Base-by-base conservation (phyloP, 2,797 vertebrate species). In the Alca torda region DNA sequence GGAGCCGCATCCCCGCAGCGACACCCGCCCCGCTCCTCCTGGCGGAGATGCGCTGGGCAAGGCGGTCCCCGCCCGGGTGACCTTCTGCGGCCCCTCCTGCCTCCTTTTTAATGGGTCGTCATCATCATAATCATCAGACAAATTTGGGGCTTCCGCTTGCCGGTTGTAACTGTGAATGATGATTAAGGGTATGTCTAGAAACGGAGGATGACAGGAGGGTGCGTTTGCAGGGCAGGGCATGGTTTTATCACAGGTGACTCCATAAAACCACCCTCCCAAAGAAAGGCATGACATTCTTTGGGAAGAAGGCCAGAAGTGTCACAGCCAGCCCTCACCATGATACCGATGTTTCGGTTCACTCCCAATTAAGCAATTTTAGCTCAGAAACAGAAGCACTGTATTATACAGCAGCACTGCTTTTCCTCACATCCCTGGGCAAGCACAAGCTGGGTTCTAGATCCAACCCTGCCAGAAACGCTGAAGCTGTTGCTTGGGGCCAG, bases 51-150 rank as follows among this genome's bases (percentile, higher is more conserved):
- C 20, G 9, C 24, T 1, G 45, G 20, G 68, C 68, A 26, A 13
- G 41, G 0, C 21, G 1, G 33, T 3, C 25, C 39, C 43, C 2
- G 30, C 35, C 5, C 3, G 43, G 37, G 54, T 6, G 14, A 2
- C 37, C 10, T 43, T 1, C 64, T 5, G 35, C 75, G 56, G 35
- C 81, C 60, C n/a, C 74, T 60, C 80, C 65, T 10, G 21, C 5
- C 70, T 57, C 46, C 65, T 39, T 24, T 10, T 30, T 26, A 3
- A 15, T 0, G 70, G 35, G 4, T 2, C 76, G 3, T 17, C 57
- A 8, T 2, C 63, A 3, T 24, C 78, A 6, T 19, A 53, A 9
- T 2, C 67, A 4, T 5, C 70, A 2, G 31, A 1, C 16, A 6
- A 6, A n/a, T n/a, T 0, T 14, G 2, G 14, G 75, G 77, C 54